phyloP scores from a whole-genome alignment of 92 coral and sea anemone species.

The Umimayanthus kanabou region DNA sequence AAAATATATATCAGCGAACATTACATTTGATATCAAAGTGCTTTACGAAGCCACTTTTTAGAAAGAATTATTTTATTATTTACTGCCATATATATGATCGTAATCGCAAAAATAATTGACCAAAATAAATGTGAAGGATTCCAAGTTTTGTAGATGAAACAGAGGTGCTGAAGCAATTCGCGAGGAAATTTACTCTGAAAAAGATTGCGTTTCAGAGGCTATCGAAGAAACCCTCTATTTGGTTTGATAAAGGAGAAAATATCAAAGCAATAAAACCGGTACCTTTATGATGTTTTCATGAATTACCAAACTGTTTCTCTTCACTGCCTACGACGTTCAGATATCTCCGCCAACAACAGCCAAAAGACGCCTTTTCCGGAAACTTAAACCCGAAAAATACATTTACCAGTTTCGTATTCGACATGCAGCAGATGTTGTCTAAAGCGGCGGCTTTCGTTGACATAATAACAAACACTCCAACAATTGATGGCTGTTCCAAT shows the following conservation, averaged over 20 bases:
- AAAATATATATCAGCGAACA: neutral
- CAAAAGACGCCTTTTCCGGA: neutral
- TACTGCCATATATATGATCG: no score
- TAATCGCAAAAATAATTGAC: no score
- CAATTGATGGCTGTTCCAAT: neutral
- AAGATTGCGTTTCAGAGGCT: neutral
- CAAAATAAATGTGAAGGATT: neutral
- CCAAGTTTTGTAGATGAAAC: neutral
- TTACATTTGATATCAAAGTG: neutral
- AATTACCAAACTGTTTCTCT: no score
- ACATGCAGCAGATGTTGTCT: neutral
- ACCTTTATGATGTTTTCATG: neutral
- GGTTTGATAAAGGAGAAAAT: neutral
- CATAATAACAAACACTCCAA: neutral
- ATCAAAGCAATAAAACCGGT: neutral
- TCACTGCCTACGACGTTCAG: neutral
- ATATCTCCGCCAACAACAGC: neutral
- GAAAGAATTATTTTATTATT: neutral
- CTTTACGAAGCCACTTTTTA: neutral
- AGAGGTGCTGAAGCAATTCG: neutral
- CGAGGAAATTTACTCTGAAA: no score
- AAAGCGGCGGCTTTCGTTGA: neutral
- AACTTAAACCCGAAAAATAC: neutral
- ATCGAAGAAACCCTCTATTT: neutral
- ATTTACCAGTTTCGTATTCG: neutral